Percentiles rank a stretch among this genome's conserved stretches.
These are phyloP conservation scores for Eupelmus urozonus DNA, from an alignment of 2,888 invertebrate species.

Conservation along the genomic window DNA sequence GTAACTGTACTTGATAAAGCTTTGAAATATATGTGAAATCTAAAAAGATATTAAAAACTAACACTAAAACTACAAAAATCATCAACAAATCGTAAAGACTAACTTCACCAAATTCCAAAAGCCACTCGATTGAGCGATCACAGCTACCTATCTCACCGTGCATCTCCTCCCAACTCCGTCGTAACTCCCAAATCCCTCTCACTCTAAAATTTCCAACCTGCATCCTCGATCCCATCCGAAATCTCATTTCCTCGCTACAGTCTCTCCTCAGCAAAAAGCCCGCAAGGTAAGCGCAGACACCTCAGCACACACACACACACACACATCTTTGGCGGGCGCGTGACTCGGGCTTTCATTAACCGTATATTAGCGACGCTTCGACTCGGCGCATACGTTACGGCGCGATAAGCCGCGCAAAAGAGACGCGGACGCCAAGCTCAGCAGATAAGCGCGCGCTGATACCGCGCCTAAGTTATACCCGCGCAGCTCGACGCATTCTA, in stretches of 20 bases:
- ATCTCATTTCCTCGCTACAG: neutral
- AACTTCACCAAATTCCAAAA: no score
- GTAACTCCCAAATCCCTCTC: neutral
- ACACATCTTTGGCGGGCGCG: conserved; percentile 53
- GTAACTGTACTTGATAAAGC: no score
- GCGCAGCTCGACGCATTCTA: neutral
- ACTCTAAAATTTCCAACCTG: neutral
- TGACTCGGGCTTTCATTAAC: conserved; percentile 69
- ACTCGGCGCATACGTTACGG: conserved; percentile 66
- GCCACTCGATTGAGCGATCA: conserved; percentile 1
- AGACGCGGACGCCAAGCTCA: conserved; percentile 33
- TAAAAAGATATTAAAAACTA: no score
- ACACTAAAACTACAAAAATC: no score
- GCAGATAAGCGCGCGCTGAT: conserved; percentile 65
- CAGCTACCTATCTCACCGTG: neutral
- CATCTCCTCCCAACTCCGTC: neutral
- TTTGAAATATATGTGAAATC: no score
- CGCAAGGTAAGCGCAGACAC: neutral
- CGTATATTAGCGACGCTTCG: conserved; percentile 67
- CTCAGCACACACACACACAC: neutral
- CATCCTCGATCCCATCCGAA: neutral
- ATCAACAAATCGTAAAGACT: no score
- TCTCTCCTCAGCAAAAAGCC: neutral
- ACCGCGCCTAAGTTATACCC: no score
- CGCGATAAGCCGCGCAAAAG: conserved; percentile 63